A percentile compares a stretch with the other conserved stretches of the same genome.
Conservation (phyloP, 2,113 vertebrate species). For the Corythaixoides concolor region DNA sequence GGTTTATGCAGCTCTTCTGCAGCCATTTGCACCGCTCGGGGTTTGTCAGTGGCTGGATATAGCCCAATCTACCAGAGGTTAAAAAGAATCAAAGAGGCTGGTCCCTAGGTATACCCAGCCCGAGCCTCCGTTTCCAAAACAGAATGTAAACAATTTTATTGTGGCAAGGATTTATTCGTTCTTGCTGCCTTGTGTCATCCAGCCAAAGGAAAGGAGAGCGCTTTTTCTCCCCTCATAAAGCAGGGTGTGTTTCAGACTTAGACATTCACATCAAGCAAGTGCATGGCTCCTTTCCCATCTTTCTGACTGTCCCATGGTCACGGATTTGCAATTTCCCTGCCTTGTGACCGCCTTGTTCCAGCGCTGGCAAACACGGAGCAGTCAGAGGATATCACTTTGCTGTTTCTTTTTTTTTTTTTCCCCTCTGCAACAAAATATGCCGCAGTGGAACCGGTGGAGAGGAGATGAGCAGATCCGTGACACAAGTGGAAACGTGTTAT, state of each 20-base stretch:
- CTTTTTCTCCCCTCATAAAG: conserved; percentile 18
- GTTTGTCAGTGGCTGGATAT: neutral
- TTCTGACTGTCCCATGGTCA: rapidly evolving
- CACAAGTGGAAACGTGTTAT: neutral
- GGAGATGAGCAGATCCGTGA: neutral
- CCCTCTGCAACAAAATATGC: neutral
- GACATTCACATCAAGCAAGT: neutral
- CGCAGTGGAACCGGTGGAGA: rapidly evolving
- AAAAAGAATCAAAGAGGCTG: neutral
- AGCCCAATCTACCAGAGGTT: neutral
- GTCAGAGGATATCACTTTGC: neutral
- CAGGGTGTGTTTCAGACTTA: conserved; percentile 9
- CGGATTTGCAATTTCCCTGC: neutral
- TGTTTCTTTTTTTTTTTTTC: neutral
- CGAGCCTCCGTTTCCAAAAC: conserved; percentile 38
- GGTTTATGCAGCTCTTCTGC: neutral
- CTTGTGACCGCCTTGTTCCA: neutral
- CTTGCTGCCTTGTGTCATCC: neutral
- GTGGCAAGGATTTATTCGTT: neutral
- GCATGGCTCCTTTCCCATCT: conserved; percentile 15
- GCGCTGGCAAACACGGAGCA: rapidly evolving
- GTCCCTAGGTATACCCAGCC: neutral
- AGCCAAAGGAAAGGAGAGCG: neutral
- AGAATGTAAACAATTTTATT: conserved; percentile 14
- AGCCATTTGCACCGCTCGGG: neutral